Evolutionary conservation across 2,113 vertebrate genomes (phyloP).

Genomic region (Rallus limicola): DNA sequence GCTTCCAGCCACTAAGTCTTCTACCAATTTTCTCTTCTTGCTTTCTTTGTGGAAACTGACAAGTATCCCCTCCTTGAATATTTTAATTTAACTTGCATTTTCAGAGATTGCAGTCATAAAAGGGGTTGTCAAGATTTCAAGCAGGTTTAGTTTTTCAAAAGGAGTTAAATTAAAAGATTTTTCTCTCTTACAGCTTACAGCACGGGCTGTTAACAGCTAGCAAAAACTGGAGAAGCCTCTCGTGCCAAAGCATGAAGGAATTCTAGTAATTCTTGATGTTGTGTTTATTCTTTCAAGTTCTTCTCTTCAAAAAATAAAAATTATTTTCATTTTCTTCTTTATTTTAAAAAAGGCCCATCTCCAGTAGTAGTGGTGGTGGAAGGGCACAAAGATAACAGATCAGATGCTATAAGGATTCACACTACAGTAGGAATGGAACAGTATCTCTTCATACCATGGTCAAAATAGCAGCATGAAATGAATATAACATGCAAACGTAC

Average conservation of each 20-base stretch:
- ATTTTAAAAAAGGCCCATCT: not conserved
- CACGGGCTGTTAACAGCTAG: not conserved
- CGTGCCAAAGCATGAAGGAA: not conserved
- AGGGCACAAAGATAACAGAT: not conserved
- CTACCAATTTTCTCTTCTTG: not conserved
- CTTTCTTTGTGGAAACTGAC: not conserved
- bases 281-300: not conserved
- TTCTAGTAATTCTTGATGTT: not conserved
- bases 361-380: not conserved
- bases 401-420: not conserved
- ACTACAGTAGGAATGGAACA: not conserved
- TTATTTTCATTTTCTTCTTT: not conserved
- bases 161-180: not conserved
- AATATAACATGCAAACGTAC: not conserved
- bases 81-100: conserved; percentile 15
- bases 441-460: not conserved
- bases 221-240: not conserved
- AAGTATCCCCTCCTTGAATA: not conserved
- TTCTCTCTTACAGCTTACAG: not conserved
- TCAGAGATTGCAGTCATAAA: not conserved
- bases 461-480: conserved; percentile 30
- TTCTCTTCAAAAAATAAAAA: not conserved
- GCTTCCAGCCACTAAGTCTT: not conserved
- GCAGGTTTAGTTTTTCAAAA: not conserved
- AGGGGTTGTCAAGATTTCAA: not conserved